These are phyloP conservation scores for Pollimyrus isidori DNA, from an alignment of 2,113 vertebrate genomes.

Conservation along the genomic window DNA sequence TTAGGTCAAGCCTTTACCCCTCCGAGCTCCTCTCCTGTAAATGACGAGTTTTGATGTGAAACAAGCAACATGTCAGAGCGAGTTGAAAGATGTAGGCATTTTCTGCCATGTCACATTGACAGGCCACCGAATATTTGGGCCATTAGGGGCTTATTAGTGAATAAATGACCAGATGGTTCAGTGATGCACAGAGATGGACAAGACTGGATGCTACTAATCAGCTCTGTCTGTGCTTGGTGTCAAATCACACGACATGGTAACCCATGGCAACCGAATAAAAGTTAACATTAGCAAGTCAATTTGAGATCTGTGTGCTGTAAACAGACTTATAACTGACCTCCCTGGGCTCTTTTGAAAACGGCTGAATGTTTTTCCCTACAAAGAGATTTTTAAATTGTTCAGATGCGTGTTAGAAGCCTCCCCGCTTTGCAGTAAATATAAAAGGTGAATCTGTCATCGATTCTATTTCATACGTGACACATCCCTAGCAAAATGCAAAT, in stretches of 20 bases:
- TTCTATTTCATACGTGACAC: not conserved
- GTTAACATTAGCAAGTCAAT: conserved; percentile 99
- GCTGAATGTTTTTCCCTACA: conserved; percentile 38
- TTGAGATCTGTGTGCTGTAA: conserved; percentile 94
- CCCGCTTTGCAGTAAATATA: not conserved
- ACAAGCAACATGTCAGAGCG: conserved; percentile 99
- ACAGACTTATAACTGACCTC: conserved; percentile 78
- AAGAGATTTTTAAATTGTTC: conserved; percentile 45
- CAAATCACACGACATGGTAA: conserved; percentile 99
- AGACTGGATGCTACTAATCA: conserved; percentile 99
- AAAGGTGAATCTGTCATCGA: not conserved
- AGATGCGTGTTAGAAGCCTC: conserved; percentile 7
- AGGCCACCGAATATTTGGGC: conserved; percentile 99
- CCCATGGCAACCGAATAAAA: conserved; percentile 99
- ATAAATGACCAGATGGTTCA: conserved; percentile 99
- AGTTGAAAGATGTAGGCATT: conserved; percentile 99
- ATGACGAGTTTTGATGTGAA: conserved; percentile 99
- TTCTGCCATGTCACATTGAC: conserved; percentile 99
- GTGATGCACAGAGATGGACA: conserved; percentile 99
- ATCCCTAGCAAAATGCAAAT: not conserved
- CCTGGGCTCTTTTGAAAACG: conserved; percentile 65
- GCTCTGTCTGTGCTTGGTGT: conserved; percentile 98
- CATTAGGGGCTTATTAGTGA: conserved; percentile 99
- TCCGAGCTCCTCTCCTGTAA: conserved; percentile 99
- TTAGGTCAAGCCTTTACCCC: conserved; percentile 99